Conservation (phyloP, 1,140 invertebrate species). For the Leptopilina boulardi region DNA sequence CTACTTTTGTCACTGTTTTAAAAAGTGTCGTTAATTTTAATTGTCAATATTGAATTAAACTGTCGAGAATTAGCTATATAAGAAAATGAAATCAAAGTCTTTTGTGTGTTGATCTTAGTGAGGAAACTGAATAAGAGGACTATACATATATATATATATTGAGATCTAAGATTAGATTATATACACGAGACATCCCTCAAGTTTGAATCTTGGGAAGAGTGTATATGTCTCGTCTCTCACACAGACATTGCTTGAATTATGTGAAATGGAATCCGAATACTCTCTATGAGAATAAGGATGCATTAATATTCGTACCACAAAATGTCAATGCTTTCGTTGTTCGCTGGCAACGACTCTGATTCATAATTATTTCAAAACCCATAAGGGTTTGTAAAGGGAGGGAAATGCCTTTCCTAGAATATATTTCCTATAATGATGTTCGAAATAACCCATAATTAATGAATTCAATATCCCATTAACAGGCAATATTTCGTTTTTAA, state of each 20-base stretch:
- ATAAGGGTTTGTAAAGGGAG: neutral
- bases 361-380: neutral
- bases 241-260: neutral
- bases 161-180: neutral
- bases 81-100: neutral
- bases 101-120: neutral
- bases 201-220: neutral
- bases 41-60: neutral
- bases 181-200: neutral
- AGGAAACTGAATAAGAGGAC: neutral
- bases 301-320: slow-evolving; percentile 31
- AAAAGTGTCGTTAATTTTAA: neutral
- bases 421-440: neutral
- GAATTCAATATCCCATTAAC: neutral
- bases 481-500: neutral
- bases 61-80: neutral
- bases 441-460: slow-evolving; percentile 5
- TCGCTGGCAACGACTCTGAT: neutral
- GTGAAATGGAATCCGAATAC: slow-evolving; percentile 30
- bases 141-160: neutral
- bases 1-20: too few relatives aligned
- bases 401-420: neutral
- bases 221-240: neutral
- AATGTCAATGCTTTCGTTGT: neutral
- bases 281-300: slow-evolving; percentile 26